These are phyloP conservation scores for Callospermophilus lateralis DNA, from an alignment of 2,113 vertebrate genomes.

Conservation along the genomic window DNA sequence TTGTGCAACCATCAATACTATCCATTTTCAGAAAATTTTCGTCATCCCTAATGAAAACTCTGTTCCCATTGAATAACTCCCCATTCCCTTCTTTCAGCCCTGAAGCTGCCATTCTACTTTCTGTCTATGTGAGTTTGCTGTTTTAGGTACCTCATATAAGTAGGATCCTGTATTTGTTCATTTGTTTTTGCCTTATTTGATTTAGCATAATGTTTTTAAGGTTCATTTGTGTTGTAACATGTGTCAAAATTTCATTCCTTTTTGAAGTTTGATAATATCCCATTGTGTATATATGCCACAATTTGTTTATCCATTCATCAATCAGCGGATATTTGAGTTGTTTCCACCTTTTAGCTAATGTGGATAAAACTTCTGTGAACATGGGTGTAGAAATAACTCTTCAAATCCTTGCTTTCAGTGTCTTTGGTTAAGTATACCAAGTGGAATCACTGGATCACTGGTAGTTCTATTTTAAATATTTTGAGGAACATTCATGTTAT, in stretches of 20 bases:
- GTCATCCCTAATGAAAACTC: background rate
- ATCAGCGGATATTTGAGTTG: background rate
- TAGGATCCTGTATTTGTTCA: background rate
- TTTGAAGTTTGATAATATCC: background rate
- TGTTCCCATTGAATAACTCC: background rate
- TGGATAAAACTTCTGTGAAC: background rate
- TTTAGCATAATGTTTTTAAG: background rate
- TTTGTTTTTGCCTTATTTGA: background rate
- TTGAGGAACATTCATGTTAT: background rate
- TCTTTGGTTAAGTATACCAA: background rate
- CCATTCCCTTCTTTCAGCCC: background rate
- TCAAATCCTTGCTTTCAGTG: background rate
- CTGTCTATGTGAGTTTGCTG: background rate
- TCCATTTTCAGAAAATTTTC: conserved; percentile 36
- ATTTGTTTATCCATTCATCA: background rate
- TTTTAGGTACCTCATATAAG: background rate
- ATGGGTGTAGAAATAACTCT: background rate
- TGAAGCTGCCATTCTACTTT: background rate
- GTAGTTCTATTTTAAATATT: background rate
- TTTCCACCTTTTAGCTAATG: background rate
- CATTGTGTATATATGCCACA: background rate
- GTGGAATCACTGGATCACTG: background rate
- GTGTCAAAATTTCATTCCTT: background rate
- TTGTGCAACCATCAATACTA: background rate
- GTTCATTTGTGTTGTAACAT: background rate